phyloP scores from a whole-genome alignment of 2,888 invertebrate species.

The Limnephilus rhombicus region DNA sequence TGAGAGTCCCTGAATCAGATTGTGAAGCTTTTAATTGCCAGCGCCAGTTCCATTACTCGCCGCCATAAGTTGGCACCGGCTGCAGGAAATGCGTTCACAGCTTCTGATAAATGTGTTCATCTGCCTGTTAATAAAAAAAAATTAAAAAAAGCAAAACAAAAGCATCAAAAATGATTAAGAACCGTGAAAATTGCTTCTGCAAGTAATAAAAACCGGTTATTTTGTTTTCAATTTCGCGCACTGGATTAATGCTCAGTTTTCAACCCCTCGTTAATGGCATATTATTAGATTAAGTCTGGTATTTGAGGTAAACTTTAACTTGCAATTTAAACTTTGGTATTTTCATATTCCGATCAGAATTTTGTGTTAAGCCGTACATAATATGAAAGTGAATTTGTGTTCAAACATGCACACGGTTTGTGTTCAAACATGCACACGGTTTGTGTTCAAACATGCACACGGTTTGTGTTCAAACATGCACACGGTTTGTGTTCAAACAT shows the following conservation, averaged over 20 bases:
- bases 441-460: too few species aligned
- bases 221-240: neutral
- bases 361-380: neutral
- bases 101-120: neutral
- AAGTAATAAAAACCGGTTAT: neutral
- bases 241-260: neutral
- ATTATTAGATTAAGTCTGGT: neutral
- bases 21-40: constrained; percentile 34
- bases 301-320: neutral
- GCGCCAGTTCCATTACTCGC: constrained; percentile 16
- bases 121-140: neutral
- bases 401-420: neutral
- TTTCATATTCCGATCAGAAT: neutral
- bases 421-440: too few species aligned
- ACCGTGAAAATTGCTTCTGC: neutral
- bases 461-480: too few species aligned
- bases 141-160: neutral
- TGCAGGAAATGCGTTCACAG: constrained; percentile 39
- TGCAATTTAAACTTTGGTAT: neutral
- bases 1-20: neutral
- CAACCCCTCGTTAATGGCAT: neutral
- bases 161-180: neutral
- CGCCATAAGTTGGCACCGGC: constrained; percentile 29
- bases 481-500: too few species aligned
- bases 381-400: neutral